Evolutionary conservation across 2,113 vertebrate species (phyloP).

Genomic region (Dendrocopos noguchii): DNA sequence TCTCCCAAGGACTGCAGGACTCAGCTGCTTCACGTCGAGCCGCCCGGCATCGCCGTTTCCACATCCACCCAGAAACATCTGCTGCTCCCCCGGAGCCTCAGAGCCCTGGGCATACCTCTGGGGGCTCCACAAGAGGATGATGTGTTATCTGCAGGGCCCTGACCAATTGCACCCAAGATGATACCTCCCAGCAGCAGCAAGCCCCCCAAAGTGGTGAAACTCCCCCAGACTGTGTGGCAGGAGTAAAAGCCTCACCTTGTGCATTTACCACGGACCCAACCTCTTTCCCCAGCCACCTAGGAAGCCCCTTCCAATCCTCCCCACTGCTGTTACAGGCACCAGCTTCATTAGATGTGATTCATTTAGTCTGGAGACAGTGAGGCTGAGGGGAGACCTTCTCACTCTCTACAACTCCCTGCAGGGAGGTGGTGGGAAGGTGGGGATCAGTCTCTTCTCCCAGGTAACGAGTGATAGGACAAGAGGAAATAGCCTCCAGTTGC

Average conservation of each 20-base stretch:
- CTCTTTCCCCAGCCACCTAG: neutral
- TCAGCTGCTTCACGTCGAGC: rapidly evolving
- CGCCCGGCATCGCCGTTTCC: neutral
- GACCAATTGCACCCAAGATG: neutral
- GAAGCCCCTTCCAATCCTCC: neutral
- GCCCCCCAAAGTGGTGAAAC: neutral
- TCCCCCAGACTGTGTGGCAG: neutral
- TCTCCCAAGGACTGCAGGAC: constrained; percentile 21
- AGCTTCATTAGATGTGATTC: no score
- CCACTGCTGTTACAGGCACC: neutral
- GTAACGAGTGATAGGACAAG: no score
- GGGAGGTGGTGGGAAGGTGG: no score
- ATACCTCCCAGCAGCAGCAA: neutral
- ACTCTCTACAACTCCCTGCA: no score
- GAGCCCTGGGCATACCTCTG: neutral
- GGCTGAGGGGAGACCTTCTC: no score
- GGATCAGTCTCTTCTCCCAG: no score
- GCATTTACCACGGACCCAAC: neutral
- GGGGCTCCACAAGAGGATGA: neutral
- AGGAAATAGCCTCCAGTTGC: no score
- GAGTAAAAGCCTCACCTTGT: neutral
- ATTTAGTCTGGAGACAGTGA: no score
- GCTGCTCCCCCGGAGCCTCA: neutral
- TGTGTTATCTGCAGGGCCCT: neutral
- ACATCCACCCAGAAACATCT: neutral